Base-by-base conservation (phyloP, 2,113 vertebrate genomes). In the Murina feae region DNA sequence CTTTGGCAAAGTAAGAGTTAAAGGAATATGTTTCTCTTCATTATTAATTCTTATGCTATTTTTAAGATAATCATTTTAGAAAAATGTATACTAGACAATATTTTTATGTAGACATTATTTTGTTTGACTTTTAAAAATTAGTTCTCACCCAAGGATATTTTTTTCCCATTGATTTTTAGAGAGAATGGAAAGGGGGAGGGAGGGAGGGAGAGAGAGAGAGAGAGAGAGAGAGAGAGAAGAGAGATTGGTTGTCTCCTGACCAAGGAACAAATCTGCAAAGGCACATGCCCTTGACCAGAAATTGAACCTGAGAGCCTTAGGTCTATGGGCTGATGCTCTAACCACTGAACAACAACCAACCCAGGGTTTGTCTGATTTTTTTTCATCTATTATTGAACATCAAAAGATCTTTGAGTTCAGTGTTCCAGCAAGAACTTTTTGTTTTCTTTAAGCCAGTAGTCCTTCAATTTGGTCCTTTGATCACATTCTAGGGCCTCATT, bases 1-100 rank as follows among this genome's bases (percentile, higher is more conserved):
- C 60, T 71, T 7, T 91, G 86, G 84, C 25, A 93, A 87, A 91
- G 30, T 88, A 96, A 96, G 91, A 94, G 91, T 96, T 96, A 96
- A 96, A 92, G 53, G 53, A 92, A 88, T 23, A 55, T 37, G 14
- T 88, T 74, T 71, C 4, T 84, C 94, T 83, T 53, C 25, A 14
- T 83, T 81, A 23, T 68, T 47, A 69, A 83, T 81, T 13, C 7
- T 93, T 75, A 60, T 35, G 12, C 65, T 60, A 51, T 96, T 65
- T 81, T 89, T 69, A 75, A 66, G 2, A 86, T 86, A 14, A 71
- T 78, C 35, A 53, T 55, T 47, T 87, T 79, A 79, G 53, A 63
- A 69, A 93, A 93, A 42, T 78, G 9, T 80, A 71, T 80, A 80
- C 47, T 72, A 58, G 71, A 86, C 20, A 90, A 58, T 30, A 9